phyloP scores from a whole-genome alignment of 2,797 vertebrate genomes.

The Cirrhinus mrigala region DNA sequence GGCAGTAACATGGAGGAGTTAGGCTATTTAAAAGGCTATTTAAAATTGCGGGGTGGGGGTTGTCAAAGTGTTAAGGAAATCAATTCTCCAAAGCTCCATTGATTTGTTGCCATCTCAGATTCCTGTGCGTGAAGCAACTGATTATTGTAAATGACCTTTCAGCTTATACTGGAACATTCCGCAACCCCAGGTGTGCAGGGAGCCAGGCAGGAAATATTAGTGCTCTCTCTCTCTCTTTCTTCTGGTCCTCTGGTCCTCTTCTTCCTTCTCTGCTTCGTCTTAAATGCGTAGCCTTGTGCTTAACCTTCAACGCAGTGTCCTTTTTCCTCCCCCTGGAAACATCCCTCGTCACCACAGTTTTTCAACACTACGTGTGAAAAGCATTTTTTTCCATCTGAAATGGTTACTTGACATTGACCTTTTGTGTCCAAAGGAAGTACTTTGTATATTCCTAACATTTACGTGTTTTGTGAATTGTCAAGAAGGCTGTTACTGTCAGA shows the following conservation, averaged over 20 bases:
- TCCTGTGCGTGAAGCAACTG: slow-evolving; percentile 23
- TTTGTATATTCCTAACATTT: neutral
- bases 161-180: slow-evolving; percentile 47
- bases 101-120: slow-evolving; percentile 22
- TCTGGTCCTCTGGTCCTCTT: neutral
- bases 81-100: neutral
- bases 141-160: slow-evolving; percentile 48
- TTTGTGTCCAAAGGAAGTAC: slow-evolving; percentile 21
- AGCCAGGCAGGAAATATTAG: slow-evolving; percentile 43
- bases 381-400: slow-evolving; percentile 12
- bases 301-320: slow-evolving; percentile 11
- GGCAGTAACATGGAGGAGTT: neutral
- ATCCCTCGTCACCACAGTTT: neutral
- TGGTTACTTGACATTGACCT: neutral
- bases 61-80: slow-evolving; percentile 22
- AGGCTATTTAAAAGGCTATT: neutral
- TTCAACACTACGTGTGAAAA: slow-evolving; percentile 2
- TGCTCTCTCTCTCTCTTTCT: neutral
- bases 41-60: neutral
- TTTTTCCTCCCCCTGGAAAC: slow-evolving; percentile 27
- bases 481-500: neutral
- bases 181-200: slow-evolving; percentile 46
- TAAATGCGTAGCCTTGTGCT: neutral
- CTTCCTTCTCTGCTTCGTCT: neutral
- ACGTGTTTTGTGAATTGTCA: neutral